These are phyloP conservation scores for Cnemophilus loriae DNA, from an alignment of 2,113 vertebrate species.

Conservation along the genomic window DNA sequence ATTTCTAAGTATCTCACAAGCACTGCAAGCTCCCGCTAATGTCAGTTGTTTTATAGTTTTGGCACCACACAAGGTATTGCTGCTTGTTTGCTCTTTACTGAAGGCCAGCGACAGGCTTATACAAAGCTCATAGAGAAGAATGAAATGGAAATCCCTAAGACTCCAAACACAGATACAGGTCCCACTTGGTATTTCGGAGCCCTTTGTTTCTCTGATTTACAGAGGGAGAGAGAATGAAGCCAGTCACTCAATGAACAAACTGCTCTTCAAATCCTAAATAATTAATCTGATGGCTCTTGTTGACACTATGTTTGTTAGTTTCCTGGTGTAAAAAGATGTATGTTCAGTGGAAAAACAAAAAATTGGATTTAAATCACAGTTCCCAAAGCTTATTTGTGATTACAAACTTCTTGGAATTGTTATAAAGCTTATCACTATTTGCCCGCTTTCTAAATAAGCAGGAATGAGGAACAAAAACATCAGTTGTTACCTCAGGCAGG, in stretches of 20 bases:
- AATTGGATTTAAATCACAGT: neutral
- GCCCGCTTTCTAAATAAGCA: slow-evolving; percentile 13
- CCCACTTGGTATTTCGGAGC: neutral
- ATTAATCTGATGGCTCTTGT: neutral
- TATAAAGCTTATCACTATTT: slow-evolving; percentile 18
- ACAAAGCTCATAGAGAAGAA: neutral
- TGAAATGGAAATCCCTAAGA: neutral
- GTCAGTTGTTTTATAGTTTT: neutral
- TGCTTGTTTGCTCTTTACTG: neutral
- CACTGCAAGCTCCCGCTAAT: neutral
- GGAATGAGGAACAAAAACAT: slow-evolving; percentile 39
- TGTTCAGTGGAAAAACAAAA: neutral
- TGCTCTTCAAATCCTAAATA: neutral
- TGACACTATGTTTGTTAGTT: neutral
- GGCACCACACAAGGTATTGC: neutral
- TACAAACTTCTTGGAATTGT: neutral
- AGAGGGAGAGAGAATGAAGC: neutral
- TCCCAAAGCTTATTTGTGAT: neutral
- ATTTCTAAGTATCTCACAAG: neutral
- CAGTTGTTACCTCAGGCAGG: neutral
- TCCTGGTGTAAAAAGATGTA: neutral
- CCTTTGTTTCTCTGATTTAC: neutral
- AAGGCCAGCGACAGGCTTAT: neutral
- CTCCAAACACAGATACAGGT: neutral
- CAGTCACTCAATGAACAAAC: neutral